Evolutionary conservation across 2,797 vertebrate genomes (phyloP).

Genomic region (Enoplosus armatus): DNA sequence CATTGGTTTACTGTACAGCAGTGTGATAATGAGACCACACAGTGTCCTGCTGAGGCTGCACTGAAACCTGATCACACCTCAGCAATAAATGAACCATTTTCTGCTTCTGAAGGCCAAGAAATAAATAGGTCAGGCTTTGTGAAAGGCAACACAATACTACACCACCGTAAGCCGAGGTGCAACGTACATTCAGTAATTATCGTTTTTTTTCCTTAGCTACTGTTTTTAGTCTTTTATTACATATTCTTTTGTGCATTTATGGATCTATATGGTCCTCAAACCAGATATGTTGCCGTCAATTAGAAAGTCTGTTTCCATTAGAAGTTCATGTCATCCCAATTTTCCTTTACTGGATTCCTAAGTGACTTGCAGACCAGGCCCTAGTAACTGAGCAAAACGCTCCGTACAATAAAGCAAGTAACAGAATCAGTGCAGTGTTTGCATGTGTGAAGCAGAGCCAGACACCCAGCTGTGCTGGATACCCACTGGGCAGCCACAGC

Average conservation of each 20-base stretch:
- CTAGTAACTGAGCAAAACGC: slow-evolving; percentile 33
- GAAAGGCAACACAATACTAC: slow-evolving; percentile 20
- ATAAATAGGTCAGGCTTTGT: slow-evolving; percentile 37
- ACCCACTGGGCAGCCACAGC: slow-evolving; percentile 43
- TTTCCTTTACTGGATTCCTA: slow-evolving; percentile 37
- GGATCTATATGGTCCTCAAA: too few species aligned
- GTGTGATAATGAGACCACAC: slow-evolving; percentile 20
- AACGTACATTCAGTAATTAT: not conserved
- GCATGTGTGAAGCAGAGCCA: slow-evolving; percentile 47
- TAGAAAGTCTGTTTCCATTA: too few species aligned
- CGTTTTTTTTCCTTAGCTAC: too few species aligned
- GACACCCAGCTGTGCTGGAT: slow-evolving; percentile 68
- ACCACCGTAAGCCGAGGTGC: not conserved
- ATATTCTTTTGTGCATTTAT: too few species aligned
- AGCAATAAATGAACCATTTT: slow-evolving; percentile 63
- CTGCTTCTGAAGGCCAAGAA: slow-evolving; percentile 22
- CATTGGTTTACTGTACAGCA: not conserved
- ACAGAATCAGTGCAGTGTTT: slow-evolving; percentile 53
- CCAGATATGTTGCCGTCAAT: too few species aligned
- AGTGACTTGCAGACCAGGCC: slow-evolving; percentile 9
- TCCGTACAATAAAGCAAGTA: slow-evolving; percentile 23
- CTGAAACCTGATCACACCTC: slow-evolving; percentile 58
- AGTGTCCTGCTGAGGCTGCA: slow-evolving; percentile 36
- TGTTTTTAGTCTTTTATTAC: too few species aligned
- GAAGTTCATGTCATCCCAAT: not conserved